phyloP scores from a whole-genome alignment of 2,888 invertebrate genomes.

The Yponomeuta evonymella region DNA sequence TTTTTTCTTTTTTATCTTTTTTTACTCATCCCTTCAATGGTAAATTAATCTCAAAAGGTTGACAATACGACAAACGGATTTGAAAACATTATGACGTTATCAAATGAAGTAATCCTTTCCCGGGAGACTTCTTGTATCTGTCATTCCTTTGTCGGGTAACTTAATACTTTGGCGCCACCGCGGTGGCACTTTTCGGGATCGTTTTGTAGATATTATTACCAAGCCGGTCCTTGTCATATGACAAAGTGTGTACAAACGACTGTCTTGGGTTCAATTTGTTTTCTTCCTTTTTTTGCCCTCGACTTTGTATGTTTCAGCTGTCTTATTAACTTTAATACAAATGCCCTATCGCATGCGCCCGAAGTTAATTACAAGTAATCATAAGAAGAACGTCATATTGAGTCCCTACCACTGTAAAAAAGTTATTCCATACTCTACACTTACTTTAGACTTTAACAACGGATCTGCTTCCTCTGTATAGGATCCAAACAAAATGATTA shows the following conservation, averaged over 20 bases:
- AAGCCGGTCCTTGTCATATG: constrained; percentile 42
- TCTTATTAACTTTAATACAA: neutral
- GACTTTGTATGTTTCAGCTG: neutral
- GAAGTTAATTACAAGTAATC: neutral
- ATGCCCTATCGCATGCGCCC: neutral
- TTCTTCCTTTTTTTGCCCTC: neutral
- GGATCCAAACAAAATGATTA: constrained; percentile 39
- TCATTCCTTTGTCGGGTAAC: constrained; percentile 32
- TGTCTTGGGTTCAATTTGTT: constrained; percentile 8
- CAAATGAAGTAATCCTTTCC: constrained; percentile 51
- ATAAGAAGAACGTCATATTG: no score
- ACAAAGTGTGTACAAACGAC: constrained; percentile 49
- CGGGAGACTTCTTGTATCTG: neutral
- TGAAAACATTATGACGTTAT: constrained; percentile 40
- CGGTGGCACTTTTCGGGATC: constrained; percentile 39
- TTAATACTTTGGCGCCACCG: constrained; percentile 51
- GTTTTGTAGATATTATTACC: constrained; percentile 47
- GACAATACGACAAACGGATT: constrained; percentile 37
- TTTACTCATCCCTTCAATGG: neutral
- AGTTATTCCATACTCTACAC: neutral
- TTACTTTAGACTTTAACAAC: neutral
- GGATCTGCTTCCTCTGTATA: constrained; percentile 4
- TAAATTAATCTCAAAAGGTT: neutral
- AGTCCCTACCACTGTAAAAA: no score
- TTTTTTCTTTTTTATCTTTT: no score